Percentiles rank a stretch among this genome's conserved stretches.
Evolutionary conservation across 2,888 invertebrate genomes (phyloP).

Genomic region (Xylocampa areola): DNA sequence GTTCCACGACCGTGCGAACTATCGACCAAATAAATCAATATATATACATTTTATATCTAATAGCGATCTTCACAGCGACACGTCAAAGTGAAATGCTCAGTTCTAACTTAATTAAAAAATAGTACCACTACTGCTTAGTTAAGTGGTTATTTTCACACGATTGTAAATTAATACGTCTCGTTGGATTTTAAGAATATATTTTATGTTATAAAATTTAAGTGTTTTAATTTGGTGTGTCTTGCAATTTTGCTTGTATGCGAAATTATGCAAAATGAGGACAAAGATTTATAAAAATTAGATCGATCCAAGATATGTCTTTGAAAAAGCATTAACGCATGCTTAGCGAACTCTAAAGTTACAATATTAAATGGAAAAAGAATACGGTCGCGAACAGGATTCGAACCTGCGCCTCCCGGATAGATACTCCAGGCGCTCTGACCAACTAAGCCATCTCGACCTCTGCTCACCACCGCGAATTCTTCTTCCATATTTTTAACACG

Average conservation of each 20-base stretch:
- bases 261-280: constrained; percentile 5
- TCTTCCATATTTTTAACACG: no score
- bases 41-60: constrained; percentile 29
- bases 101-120: constrained; percentile 55
- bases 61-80: constrained; percentile 45
- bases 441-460: no score
- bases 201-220: constrained; percentile 36
- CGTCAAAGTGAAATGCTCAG: constrained; percentile 54
- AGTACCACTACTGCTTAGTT: constrained; percentile 48
- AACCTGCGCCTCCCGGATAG: no score
- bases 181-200: constrained; percentile 24
- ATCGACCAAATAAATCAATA: constrained; percentile 57
- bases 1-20: constrained; percentile 52
- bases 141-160: constrained; percentile 65
- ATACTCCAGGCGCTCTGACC: no score
- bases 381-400: no score
- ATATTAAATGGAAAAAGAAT: no score
- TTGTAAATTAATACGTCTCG: constrained; percentile 44
- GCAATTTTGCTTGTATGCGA: constrained; percentile 7
- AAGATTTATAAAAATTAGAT: no score
- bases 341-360: no score
- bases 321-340: no score
- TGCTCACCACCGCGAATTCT: no score
- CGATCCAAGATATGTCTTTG: no score
- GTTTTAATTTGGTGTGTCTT: constrained; percentile 1